Evolutionary conservation across 1,140 invertebrate genomes (phyloP), one percentile per base, ranked within the genome.

Genomic region (Amyelois transitella): DNA sequence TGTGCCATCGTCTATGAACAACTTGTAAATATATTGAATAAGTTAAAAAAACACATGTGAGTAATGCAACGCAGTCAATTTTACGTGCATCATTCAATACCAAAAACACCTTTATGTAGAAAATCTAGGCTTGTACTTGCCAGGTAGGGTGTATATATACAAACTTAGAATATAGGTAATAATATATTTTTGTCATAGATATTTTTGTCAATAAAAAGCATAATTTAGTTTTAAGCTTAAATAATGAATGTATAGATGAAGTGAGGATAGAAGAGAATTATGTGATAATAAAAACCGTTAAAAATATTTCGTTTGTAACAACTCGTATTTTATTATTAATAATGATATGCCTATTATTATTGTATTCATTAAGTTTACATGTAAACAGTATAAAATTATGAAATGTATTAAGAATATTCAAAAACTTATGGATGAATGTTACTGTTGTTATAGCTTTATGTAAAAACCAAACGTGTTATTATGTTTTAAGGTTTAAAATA

Each of bases 371-470:
- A 78, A 75, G 62, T 56, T 72, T 65, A 58, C 64, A 55, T 68
- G 50, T 75, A 72, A 76, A 72, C 53, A 66, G 49, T 58, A 52
- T 66, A 60, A 55, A 66, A 75, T 70, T 67, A 75, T 70, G 72
- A 71, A 65, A 62, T 67, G 68, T 76, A 78, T 71, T 76, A 65
- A 64, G 64, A 67, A 71, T 77, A 72, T 72, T 72, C 63, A 61
- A 59, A 72, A 71, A 72, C 63, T 73, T 76, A 78, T 69, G 57
- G 60, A 73, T 61, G 67, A 74, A 72, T 77, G 80, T 84, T 76
- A 86, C 71, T 84, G 76, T 86, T 86, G 81, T 86, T 86, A 82
- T 82, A 86, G 79, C 76, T 84, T 81, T 86, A 83, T 81, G 74
- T 77, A 71, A 74, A 82, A 86, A 86, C 83, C 79, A 86, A 84